Evolutionary conservation across 2,797 vertebrate species (phyloP), one percentile per base, ranked within the genome.

Genomic region (Myripristis jacobus): DNA sequence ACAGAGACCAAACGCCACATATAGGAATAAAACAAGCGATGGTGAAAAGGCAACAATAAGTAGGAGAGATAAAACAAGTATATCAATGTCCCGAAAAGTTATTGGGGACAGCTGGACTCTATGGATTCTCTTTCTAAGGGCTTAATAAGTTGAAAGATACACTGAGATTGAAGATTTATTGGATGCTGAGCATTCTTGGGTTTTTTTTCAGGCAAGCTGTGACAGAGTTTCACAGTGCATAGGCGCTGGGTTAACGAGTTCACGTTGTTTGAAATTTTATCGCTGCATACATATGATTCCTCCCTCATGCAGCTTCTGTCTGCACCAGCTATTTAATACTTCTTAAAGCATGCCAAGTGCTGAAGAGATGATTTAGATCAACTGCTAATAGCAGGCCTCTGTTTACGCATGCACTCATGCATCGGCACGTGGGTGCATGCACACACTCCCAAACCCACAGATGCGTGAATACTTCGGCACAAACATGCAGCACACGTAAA

Each of bases 291-390:
- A 16, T 80, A 46, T 10, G 51, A 89, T 84, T 87, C 83, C 74
- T 87, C n/a, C 16, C 48, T 75, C 80, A 70, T 73, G 51, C 59
- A 47, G 73, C 70, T 57, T 11, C 76, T 58, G 76, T 83, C 79
- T 77, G 66, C 77, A 78, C 66, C 72, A 82, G 72, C 72, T 15
- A 89, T 84, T 70, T 58, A 79, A 83, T 90, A 76, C 77, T 87
- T 80, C 81, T 87, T 69, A 65, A 65, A 68, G 70, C 87, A 79
- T 88, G 85, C 82, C 87, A 84, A 87, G 84, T 79, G 84, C 79
- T 83, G 82, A 85, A 65, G 66, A 83, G 79, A 80, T 84, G 81
- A 84, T 82, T 86, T 88, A 78, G 78, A 85, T 87, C 50, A 68
- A 75, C 71, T 73, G 81, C 78, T 67, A 62, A 66, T 61, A 77